Evolutionary conservation across 2,797 vertebrate species (phyloP).

Genomic region (Sarcoramphus papa): DNA sequence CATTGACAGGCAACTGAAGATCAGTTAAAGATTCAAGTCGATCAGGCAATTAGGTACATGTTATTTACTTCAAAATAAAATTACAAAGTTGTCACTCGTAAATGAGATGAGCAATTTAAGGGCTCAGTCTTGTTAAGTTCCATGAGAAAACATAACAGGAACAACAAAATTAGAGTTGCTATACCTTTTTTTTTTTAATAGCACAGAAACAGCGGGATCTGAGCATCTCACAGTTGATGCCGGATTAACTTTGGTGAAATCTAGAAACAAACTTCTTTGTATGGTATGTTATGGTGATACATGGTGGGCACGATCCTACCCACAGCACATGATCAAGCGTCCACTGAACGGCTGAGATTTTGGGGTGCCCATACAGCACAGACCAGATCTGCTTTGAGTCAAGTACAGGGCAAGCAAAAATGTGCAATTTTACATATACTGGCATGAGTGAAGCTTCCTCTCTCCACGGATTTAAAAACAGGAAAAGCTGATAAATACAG

Average conservation of each 20-base stretch:
- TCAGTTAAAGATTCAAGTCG: neutral
- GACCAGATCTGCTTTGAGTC: neutral
- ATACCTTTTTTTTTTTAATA: neutral
- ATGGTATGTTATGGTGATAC: fast-evolving
- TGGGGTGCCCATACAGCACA: neutral
- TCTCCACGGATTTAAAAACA: neutral
- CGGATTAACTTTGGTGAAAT: neutral
- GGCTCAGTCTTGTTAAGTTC: neutral
- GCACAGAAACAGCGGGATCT: neutral
- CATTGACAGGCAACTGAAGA: neutral
- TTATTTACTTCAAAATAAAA: neutral
- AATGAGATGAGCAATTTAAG: neutral
- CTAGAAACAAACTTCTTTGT: neutral
- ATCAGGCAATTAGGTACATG: neutral
- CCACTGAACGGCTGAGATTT: neutral
- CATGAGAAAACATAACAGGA: neutral
- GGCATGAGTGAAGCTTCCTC: neutral
- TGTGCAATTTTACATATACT: neutral
- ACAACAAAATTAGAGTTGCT: neutral
- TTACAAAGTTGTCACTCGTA: neutral
- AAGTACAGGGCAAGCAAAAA: neutral
- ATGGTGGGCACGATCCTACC: neutral
- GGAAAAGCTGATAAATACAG: neutral
- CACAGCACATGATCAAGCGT: fast-evolving
- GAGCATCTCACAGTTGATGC: neutral